A percentile compares a stretch with the other conserved stretches of the same genome.
These are phyloP conservation scores for Eupithecia abbreviata DNA, from an alignment of 2,888 invertebrate species.

Conservation along the genomic window DNA sequence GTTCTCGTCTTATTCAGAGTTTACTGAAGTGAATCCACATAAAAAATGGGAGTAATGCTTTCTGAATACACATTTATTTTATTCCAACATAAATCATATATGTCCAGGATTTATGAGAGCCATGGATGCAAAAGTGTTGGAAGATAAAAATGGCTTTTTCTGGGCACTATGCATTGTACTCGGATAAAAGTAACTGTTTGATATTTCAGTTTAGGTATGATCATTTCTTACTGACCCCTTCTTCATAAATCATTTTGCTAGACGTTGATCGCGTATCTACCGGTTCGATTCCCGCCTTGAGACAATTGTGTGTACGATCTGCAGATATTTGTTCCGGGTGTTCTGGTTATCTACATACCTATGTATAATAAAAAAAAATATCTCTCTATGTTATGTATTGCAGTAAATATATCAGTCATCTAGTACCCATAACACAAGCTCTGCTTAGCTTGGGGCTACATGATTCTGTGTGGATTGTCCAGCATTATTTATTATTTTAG, in stretches of 20 bases:
- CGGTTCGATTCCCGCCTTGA: too few relatives aligned
- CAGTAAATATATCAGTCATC: too few relatives aligned
- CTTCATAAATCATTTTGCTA: background rate
- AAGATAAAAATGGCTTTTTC: slow-evolving; percentile 2
- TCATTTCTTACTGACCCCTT: background rate
- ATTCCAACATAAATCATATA: slow-evolving; percentile 49
- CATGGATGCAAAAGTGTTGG: slow-evolving; percentile 42
- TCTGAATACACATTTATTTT: slow-evolving; percentile 51
- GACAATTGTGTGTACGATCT: too few relatives aligned
- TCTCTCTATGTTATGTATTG: too few relatives aligned
- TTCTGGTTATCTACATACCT: too few relatives aligned
- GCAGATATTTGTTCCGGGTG: too few relatives aligned
- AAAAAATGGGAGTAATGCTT: slow-evolving; percentile 44
- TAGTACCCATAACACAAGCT: too few relatives aligned
- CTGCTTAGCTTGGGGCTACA: too few relatives aligned
- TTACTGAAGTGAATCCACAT: slow-evolving; percentile 35
- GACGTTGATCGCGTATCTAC: background rate
- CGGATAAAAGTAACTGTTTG: background rate
- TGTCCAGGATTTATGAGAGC: slow-evolving; percentile 38
- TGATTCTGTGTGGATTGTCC: too few relatives aligned
- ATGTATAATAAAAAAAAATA: too few relatives aligned
- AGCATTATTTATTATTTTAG: too few relatives aligned
- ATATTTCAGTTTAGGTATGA: background rate
- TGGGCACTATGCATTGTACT: background rate
- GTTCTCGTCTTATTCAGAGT: slow-evolving; percentile 11